Conservation (phyloP, 2,113 vertebrate genomes). For the Indicator maculatus region DNA sequence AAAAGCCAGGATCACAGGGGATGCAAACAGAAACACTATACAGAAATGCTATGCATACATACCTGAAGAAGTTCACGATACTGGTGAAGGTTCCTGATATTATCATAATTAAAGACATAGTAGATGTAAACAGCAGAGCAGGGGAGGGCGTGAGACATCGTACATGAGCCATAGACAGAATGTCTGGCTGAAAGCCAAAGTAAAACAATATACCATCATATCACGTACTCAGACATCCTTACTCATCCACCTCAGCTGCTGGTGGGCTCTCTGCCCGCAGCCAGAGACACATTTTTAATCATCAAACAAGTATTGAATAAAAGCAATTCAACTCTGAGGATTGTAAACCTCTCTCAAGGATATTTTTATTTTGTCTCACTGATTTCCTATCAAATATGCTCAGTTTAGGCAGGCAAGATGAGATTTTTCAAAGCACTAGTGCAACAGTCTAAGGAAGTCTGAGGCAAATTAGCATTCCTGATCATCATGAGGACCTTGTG, state of each 20-base stretch:
- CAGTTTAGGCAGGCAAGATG: background rate
- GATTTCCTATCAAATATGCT: background rate
- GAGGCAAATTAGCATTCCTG: background rate
- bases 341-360: background rate
- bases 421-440: background rate
- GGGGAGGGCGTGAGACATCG: conserved; percentile 82
- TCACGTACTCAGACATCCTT: background rate
- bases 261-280: background rate
- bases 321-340: background rate
- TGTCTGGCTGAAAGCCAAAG: conserved; percentile 79
- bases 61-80: conserved; percentile 89
- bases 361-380: background rate
- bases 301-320: background rate
- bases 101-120: conserved; percentile 82
- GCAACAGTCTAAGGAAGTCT: background rate
- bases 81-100: conserved; percentile 83
- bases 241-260: background rate
- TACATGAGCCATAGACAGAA: conserved; percentile 87
- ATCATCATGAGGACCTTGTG: background rate
- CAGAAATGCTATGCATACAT: background rate
- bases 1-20: background rate
- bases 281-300: background rate
- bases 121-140: conserved; percentile 85
- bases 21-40: background rate
- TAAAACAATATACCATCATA: background rate